Evolutionary conservation across 2,113 vertebrate genomes (phyloP).

Genomic region (Clarias batrachus): DNA sequence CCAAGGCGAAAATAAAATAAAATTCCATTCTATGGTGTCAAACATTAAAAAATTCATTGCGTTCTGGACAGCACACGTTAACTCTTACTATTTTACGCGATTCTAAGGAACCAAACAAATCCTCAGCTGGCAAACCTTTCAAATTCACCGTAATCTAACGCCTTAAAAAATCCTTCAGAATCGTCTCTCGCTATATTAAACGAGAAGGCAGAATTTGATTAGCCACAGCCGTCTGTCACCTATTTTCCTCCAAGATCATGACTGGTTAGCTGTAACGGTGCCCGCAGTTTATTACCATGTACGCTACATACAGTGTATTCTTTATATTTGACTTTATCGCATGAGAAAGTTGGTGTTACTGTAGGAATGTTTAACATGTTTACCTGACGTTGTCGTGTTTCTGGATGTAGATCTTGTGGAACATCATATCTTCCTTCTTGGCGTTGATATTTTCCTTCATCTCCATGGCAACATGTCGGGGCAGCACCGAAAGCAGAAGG

Average conservation of each 20-base stretch:
- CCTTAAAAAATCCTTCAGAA: neutral
- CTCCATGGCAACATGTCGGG: slow-evolving; percentile 97
- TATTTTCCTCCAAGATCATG: neutral
- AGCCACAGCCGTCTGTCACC: neutral
- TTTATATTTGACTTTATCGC: neutral
- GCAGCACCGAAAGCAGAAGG: slow-evolving; percentile 91
- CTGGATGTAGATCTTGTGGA: slow-evolving; percentile 99
- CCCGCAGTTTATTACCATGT: neutral
- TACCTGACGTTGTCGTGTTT: slow-evolving; percentile 98
- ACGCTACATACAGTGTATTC: neutral
- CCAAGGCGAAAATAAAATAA: neutral
- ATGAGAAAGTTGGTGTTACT: neutral
- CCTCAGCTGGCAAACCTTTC: neutral
- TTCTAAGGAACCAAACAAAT: neutral
- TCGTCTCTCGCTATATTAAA: neutral
- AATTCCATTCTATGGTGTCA: neutral
- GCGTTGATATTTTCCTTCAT: slow-evolving; percentile 99
- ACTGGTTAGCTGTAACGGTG: neutral
- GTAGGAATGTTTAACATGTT: neutral
- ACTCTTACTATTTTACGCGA: neutral
- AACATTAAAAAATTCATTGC: neutral
- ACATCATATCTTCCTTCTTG: slow-evolving; percentile 99
- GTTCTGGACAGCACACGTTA: neutral
- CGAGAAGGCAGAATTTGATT: slow-evolving; percentile 10
- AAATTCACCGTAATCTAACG: neutral